phyloP scores from a whole-genome alignment of 2,888 invertebrate genomes.

The Ernsta delagoae region DNA sequence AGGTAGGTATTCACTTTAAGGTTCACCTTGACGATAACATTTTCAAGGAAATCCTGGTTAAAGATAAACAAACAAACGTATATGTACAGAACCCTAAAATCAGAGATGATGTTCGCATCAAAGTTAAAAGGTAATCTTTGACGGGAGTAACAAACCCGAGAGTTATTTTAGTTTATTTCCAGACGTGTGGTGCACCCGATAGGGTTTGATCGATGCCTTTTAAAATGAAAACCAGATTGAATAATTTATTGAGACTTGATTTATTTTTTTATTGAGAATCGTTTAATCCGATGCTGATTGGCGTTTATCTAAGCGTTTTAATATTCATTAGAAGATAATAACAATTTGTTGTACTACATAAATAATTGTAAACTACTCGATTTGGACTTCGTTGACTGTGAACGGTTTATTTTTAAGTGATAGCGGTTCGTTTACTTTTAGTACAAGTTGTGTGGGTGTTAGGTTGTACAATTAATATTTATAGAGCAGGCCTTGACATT shows the following conservation, averaged over 20 bases:
- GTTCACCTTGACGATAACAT: no score
- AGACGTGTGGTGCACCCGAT: conserved; percentile 48
- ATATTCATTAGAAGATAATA: conserved; percentile 47
- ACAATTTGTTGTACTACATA: conserved; percentile 41
- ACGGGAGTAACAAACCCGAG: conserved; percentile 49
- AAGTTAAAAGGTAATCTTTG: conserved; percentile 46
- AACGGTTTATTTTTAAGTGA: conserved; percentile 17
- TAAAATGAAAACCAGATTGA: conserved; percentile 63
- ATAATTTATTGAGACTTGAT: conserved; percentile 64
- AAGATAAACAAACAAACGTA: no score
- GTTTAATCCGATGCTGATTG: conserved; percentile 56
- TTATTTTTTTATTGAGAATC: conserved; percentile 53
- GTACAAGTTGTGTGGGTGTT: conserved; percentile 25
- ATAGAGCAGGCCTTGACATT: conserved; percentile 24
- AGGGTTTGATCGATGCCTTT: conserved; percentile 69
- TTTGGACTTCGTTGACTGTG: conserved; percentile 32
- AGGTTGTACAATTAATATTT: conserved; percentile 18
- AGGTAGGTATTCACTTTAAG: no score
- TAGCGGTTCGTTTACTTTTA: conserved; percentile 1
- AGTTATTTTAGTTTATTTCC: conserved; percentile 51
- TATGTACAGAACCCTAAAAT: conserved; percentile 11
- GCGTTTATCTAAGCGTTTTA: conserved; percentile 52
- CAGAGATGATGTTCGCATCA: conserved; percentile 34
- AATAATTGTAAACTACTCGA: conserved; percentile 36
- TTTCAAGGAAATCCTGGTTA: no score